Evolutionary conservation across 2,113 vertebrate genomes (phyloP).

Genomic region (Setophaga coronata): DNA sequence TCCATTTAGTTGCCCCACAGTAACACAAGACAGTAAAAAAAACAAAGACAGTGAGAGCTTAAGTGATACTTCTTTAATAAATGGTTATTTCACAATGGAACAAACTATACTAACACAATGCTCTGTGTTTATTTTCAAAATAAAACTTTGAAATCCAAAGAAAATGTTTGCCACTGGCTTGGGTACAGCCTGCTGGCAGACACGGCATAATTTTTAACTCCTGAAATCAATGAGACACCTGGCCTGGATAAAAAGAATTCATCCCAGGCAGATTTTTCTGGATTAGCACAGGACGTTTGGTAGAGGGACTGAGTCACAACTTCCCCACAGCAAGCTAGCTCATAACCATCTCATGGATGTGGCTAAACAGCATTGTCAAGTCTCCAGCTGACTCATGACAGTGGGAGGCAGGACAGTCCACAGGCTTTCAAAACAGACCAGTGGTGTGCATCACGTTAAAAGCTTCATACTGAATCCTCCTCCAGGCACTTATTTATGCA

Average conservation of each 20-base stretch:
- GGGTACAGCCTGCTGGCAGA: background rate
- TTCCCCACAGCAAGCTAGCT: background rate
- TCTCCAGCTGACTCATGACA: background rate
- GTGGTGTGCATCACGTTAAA: background rate
- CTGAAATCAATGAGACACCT: slow-evolving; percentile 21
- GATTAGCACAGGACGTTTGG: background rate
- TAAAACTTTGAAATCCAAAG: slow-evolving; percentile 40
- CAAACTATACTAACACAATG: slow-evolving; percentile 13
- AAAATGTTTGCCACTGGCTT: slow-evolving; percentile 31
- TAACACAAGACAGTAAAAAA: background rate
- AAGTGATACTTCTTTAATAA: slow-evolving; percentile 6
- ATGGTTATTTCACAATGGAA: background rate
- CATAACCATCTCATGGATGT: background rate
- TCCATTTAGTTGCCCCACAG: background rate
- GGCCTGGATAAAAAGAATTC: slow-evolving; percentile 3
- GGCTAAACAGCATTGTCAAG: background rate
- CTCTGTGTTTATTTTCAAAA: slow-evolving; percentile 38
- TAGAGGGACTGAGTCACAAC: background rate
- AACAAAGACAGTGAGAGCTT: background rate
- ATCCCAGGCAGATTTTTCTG: background rate
- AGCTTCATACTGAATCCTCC: background rate
- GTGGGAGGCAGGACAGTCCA: background rate
- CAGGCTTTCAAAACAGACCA: background rate
- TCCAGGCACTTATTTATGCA: background rate
- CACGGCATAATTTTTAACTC: background rate